Base-by-base conservation (phyloP, 2,888 invertebrate genomes). In the Drosophila nigritarsus region DNA sequence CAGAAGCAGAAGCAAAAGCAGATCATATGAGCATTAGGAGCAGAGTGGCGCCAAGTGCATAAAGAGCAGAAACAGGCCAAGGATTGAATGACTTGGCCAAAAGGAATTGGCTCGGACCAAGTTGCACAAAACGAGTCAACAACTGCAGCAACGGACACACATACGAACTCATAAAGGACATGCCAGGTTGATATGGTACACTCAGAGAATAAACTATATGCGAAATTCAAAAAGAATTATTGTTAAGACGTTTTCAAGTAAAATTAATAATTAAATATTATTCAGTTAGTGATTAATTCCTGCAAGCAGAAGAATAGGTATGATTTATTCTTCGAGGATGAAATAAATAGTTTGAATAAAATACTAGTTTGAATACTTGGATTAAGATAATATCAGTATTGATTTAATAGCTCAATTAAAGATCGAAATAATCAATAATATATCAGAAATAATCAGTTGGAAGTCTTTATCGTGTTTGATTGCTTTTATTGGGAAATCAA, bases 101-200 rank as follows among this genome's bases (percentile, higher is more conserved):
- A 78, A 78, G 83, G 82, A 84, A 84, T 84, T 84, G 86, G 86
- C 86, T 83, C 75, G 78, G 82, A 77, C 66, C 75, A 73, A 82
- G 78, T 73, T 75, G 75, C 55, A 74, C 56, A 74, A 72, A 78
- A 65, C 78, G 87, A 87, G 85, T 86, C 87, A 87, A 85, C 87
- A 86, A 85, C 85, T 85, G 85, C 82, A 78, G 63, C 80, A 80
- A 24, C 32, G 56, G 24, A 73, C 27, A 62, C 48, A 67, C 15
- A 53, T n/a, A 64, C 29, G 51, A 53, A 55, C 62, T 77, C 66
- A 81, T 78, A 80, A 80, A 75, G 73, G 75, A 80, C 79, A 78
- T 55, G 74, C 51, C 77, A 70, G 68, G 45, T 67, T 68, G 72
- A 40, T 55, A 61, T 45, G 55, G 27, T 27, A 54, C 38, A 55